These are phyloP conservation scores for Sipha maydis DNA, from an alignment of 2,888 invertebrate species.

Conservation along the genomic window DNA sequence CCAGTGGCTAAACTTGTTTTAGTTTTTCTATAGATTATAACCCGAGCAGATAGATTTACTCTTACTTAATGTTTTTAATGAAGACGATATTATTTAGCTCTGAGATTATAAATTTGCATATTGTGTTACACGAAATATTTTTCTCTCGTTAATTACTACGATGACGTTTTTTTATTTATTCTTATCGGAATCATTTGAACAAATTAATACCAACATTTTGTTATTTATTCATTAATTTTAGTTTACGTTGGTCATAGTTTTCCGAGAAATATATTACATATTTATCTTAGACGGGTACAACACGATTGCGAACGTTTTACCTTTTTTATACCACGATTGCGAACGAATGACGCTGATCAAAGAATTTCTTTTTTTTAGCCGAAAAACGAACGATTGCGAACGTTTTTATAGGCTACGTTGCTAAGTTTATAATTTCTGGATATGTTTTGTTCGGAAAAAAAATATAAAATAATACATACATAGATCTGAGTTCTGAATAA, in stretches of 20 bases:
- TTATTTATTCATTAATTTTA: not conserved
- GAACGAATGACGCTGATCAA: too few species aligned
- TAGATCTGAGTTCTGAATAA: too few species aligned
- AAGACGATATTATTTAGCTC: not conserved
- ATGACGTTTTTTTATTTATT: not conserved
- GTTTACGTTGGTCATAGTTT: not conserved
- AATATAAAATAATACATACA: too few species aligned
- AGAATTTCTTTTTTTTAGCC: too few species aligned
- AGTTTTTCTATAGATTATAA: not conserved
- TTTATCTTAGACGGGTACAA: too few species aligned
- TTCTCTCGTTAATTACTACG: not conserved
- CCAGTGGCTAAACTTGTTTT: not conserved
- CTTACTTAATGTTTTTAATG: not conserved
- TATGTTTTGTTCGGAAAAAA: too few species aligned
- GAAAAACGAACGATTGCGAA: too few species aligned
- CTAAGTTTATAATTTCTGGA: too few species aligned
- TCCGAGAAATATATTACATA: too few species aligned
- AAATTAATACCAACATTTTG: not conserved
- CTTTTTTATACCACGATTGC: too few species aligned
- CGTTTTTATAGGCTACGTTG: too few species aligned
- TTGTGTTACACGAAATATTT: not conserved
- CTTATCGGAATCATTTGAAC: not conserved
- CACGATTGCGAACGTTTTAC: too few species aligned
- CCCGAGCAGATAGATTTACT: not conserved
- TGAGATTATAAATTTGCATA: not conserved